Conservation (phyloP, 2,797 vertebrate genomes). For the Novumbra hubbsi region DNA sequence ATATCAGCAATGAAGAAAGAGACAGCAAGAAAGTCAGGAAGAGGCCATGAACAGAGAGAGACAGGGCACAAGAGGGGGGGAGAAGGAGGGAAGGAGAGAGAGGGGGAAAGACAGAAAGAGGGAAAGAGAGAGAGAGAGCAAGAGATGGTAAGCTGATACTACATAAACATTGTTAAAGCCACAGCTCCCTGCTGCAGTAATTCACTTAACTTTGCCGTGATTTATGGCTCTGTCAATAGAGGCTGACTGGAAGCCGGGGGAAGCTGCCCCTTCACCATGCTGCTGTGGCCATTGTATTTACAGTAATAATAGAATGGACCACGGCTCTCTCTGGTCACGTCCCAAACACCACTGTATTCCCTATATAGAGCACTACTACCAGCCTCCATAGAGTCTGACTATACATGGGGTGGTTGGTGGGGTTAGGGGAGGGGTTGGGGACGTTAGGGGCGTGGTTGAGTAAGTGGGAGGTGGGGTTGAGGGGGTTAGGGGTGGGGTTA, state of each 20-base stretch:
- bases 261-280: conserved; percentile 44
- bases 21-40: background rate
- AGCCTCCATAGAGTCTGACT: conserved; percentile 5
- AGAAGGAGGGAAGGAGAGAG: conserved; percentile 10
- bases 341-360: conserved; percentile 27
- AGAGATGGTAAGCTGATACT: conserved; percentile 79
- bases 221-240: conserved; percentile 91
- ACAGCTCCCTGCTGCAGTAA: conserved; percentile 85
- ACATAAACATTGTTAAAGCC: conserved; percentile 85
- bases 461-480: background rate
- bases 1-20: conserved; percentile 49
- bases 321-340: conserved; percentile 38
- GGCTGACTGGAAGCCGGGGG: conserved; percentile 75
- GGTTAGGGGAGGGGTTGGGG: conserved; percentile 7
- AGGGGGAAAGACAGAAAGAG: background rate
- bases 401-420: background rate
- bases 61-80: background rate
- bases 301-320: conserved; percentile 78
- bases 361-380: conserved; percentile 23
- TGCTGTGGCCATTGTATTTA: conserved; percentile 77
- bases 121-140: background rate
- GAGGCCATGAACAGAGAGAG: conserved; percentile 74
- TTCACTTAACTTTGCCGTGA: conserved; percentile 91
- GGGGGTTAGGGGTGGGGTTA: conserved; percentile 1
- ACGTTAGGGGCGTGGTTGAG: too few relatives aligned